These are phyloP conservation scores for Phacellophora camtschatica DNA, from an alignment of 30 jellyfish, hydroid and myxozoan species.

Conservation along the genomic window DNA sequence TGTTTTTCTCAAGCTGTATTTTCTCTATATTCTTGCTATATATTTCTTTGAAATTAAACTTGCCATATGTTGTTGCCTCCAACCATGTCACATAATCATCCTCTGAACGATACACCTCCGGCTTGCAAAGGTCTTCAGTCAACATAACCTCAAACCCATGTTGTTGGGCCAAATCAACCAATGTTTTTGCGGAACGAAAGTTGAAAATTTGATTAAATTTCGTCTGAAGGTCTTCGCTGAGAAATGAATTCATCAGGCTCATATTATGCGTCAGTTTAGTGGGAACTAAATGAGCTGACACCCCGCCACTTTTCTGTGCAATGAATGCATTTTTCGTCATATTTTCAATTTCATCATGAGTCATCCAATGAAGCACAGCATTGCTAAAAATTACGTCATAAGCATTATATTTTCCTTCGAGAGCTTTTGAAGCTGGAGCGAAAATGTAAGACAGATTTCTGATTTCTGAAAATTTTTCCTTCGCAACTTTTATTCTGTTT, in stretches of 20 bases:
- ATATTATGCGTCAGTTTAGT: not conserved
- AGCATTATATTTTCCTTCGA: not conserved
- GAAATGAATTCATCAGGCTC: not conserved
- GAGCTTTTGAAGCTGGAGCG: not conserved
- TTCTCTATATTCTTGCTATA: not conserved
- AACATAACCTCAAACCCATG: not conserved
- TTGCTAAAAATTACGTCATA: not conserved
- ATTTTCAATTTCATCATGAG: not conserved
- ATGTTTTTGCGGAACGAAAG: not conserved
- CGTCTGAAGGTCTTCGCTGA: not conserved
- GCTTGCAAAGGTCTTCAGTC: not conserved
- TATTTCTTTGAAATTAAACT: not conserved
- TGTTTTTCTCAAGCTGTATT: not conserved
- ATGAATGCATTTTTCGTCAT: not conserved
- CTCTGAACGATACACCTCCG: not conserved
- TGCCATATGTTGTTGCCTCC: not conserved
- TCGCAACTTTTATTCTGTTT: not conserved
- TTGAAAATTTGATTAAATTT: not conserved
- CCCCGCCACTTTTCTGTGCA: not conserved
- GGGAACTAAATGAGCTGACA: not conserved
- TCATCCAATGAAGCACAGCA: not conserved
- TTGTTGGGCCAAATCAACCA: not conserved
- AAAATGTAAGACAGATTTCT: not conserved
- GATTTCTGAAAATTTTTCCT: not conserved
- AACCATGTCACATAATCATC: not conserved